These are phyloP conservation scores for Bombus affinis DNA, from an alignment of 1,140 invertebrate species.

Conservation along the genomic window DNA sequence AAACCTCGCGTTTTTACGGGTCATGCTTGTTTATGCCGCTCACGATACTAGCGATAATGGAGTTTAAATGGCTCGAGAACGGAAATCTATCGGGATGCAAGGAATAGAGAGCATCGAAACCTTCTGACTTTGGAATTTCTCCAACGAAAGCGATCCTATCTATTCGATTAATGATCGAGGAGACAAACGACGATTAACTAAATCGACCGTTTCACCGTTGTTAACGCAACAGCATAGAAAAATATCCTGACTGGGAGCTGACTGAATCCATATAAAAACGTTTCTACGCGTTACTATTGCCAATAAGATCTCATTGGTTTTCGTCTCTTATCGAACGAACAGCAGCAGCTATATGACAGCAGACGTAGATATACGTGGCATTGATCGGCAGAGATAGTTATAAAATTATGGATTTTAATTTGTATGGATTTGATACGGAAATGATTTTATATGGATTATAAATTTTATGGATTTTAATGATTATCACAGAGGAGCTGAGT, in stretches of 20 bases:
- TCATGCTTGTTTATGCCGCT: constrained; percentile 12
- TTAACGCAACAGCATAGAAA: not conserved
- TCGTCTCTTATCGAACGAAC: no score
- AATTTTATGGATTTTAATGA: not conserved
- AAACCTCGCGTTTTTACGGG: constrained; percentile 33
- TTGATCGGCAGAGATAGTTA: no score
- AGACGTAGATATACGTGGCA: no score
- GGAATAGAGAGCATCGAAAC: not conserved
- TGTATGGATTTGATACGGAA: not conserved
- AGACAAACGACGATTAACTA: not conserved
- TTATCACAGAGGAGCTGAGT: not conserved
- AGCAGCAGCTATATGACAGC: no score
- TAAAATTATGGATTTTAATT: not conserved
- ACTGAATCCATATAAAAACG: no score
- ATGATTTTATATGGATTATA: no score
- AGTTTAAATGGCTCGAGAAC: constrained; percentile 26
- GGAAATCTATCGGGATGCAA: not conserved
- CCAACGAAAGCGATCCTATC: not conserved
- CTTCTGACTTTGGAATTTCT: not conserved
- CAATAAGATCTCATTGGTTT: no score
- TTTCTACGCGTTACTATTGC: no score
- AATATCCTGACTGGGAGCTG: no score
- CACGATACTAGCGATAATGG: constrained; percentile 20
- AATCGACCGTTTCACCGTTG: not conserved
- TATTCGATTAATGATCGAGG: not conserved